Percentiles rank a stretch among this genome's conserved stretches.
These are phyloP conservation scores for Scaptomyza tumidula DNA, from an alignment of 2,888 invertebrate species.

Conservation along the genomic window DNA sequence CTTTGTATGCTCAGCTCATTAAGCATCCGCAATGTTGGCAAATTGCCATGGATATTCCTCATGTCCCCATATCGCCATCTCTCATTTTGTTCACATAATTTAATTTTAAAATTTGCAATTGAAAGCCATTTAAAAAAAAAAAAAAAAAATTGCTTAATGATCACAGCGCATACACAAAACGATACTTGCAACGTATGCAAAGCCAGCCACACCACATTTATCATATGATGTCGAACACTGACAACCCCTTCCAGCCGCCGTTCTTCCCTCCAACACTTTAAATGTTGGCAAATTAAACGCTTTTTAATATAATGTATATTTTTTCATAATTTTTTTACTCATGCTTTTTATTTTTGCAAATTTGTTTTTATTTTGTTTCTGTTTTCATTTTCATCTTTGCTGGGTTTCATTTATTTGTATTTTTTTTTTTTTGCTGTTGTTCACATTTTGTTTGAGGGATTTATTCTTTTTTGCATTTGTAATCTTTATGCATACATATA, in stretches of 20 bases:
- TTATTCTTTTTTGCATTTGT: conserved; percentile 45
- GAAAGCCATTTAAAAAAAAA: conserved; percentile 70
- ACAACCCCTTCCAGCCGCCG: neutral
- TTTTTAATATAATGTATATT: conserved; percentile 76
- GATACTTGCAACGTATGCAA: conserved; percentile 49
- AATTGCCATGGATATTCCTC: conserved; percentile 64
- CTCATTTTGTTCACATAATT: conserved; percentile 65
- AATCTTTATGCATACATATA: conserved; percentile 44
- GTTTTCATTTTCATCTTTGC: conserved; percentile 49
- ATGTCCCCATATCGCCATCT: conserved; percentile 16
- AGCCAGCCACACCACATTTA: conserved; percentile 51
- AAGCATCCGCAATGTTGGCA: conserved; percentile 68
- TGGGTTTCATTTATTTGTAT: conserved; percentile 47
- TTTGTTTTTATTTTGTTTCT: conserved; percentile 48
- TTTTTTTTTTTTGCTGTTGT: conserved; percentile 27
- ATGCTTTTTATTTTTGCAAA: conserved; percentile 62
- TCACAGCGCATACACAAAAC: conserved; percentile 40
- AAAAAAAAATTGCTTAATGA: conserved; percentile 74
- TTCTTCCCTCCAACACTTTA: conserved; percentile 31
- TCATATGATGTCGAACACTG: conserved; percentile 40
- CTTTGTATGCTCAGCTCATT: conserved; percentile 62
- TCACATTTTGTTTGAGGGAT: conserved; percentile 67
- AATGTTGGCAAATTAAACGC: conserved; percentile 73
- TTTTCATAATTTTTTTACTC: conserved; percentile 55
- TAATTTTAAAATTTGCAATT: conserved; percentile 68